phyloP scores from a whole-genome alignment of 2,888 invertebrate genomes.

The Lampropteryx suffumata region DNA sequence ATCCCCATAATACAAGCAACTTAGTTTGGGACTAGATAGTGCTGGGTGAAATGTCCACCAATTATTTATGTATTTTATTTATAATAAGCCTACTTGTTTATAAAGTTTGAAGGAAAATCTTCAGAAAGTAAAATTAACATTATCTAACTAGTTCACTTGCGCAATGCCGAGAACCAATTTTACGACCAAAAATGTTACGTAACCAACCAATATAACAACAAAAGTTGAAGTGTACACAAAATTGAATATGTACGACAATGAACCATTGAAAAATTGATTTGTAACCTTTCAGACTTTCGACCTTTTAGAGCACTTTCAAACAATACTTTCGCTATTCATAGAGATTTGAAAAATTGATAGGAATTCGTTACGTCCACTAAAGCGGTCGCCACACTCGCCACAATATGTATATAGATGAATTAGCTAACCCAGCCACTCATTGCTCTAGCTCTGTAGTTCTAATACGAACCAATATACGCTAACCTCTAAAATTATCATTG shows the following conservation, averaged over 20 bases:
- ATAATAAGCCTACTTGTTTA: too few species aligned
- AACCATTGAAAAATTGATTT: slow-evolving; percentile 54
- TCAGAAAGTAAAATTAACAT: slow-evolving; percentile 43
- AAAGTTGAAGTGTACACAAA: slow-evolving; percentile 46
- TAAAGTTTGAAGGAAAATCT: slow-evolving; percentile 33
- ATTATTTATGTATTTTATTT: too few species aligned
- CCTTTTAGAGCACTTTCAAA: slow-evolving; percentile 46
- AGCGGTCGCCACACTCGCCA: too few species aligned
- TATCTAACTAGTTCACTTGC: slow-evolving; percentile 39
- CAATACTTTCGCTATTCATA: slow-evolving; percentile 59
- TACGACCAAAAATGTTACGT: slow-evolving; percentile 33
- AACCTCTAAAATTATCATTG: too few species aligned
- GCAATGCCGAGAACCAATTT: slow-evolving; percentile 34
- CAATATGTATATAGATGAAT: too few species aligned
- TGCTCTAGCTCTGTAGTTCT: too few species aligned
- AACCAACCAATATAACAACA: slow-evolving; percentile 47
- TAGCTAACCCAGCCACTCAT: too few species aligned
- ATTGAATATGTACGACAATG: slow-evolving; percentile 45
- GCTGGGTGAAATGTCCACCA: too few species aligned
- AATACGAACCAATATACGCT: too few species aligned
- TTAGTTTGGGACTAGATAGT: too few species aligned
- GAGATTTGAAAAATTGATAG: slow-evolving; percentile 45
- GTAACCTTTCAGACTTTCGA: slow-evolving; percentile 49
- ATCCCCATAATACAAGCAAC: too few species aligned
- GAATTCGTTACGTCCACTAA: too few species aligned